These are phyloP conservation scores for Erethizon dorsatum DNA, from an alignment of 2,797 vertebrate species.

Conservation along the genomic window DNA sequence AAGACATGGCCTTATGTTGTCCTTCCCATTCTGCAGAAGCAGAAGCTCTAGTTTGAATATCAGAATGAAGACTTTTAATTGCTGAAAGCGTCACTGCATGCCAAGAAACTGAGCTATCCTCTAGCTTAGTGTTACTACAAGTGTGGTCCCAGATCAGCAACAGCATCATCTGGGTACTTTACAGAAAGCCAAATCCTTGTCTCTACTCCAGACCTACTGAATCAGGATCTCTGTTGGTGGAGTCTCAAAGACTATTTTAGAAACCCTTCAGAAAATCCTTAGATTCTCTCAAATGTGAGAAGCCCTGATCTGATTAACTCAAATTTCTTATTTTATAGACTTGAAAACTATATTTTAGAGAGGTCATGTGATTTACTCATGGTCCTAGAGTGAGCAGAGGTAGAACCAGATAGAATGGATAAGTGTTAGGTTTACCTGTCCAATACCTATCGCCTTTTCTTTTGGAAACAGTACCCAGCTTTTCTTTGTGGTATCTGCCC, in stretches of 20 bases:
- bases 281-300: neutral
- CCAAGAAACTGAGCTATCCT: neutral
- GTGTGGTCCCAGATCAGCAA: neutral
- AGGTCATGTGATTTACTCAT: neutral
- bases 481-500: neutral
- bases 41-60: neutral
- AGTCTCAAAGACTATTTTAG: neutral
- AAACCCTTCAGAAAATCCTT: neutral
- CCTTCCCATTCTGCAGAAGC: neutral
- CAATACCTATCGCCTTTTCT: neutral
- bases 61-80: neutral
- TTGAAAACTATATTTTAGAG: neutral
- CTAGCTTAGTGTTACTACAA: neutral
- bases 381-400: neutral
- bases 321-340: slow-evolving; percentile 18
- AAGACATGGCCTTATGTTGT: neutral
- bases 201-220: neutral
- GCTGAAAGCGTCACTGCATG: neutral
- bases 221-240: neutral
- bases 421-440: neutral
- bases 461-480: neutral
- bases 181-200: neutral
- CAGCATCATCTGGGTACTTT: neutral
- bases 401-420: neutral
- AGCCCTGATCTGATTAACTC: neutral